These are phyloP conservation scores for Prosopocoilus inquinatus DNA, from an alignment of 2,888 invertebrate genomes.

Conservation along the genomic window DNA sequence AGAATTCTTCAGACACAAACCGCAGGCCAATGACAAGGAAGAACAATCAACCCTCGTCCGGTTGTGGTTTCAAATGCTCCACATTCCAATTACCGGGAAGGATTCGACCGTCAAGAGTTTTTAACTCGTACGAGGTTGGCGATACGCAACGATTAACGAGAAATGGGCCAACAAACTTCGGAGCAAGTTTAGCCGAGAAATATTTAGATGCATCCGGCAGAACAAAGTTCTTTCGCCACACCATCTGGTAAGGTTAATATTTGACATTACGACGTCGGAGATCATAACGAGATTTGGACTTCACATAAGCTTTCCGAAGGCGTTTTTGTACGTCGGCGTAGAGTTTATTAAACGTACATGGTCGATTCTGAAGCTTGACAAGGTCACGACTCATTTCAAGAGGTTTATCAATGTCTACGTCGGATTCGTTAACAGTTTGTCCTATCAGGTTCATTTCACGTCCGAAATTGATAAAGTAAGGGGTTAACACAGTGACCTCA, in stretches of 20 bases:
- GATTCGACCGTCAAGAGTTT: background rate
- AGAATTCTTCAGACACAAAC: too few species aligned
- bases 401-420: too few species aligned
- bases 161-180: conserved; percentile 17
- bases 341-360: background rate
- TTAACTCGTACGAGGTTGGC: background rate
- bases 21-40: too few species aligned
- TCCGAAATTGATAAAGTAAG: conserved; percentile 26
- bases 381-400: too few species aligned
- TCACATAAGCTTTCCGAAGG: background rate
- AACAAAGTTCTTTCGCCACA: conserved; percentile 22
- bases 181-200: conserved; percentile 27
- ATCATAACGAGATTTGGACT: conserved; percentile 10
- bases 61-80: background rate
- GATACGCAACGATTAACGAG: background rate
- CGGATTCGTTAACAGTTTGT: background rate
- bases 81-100: background rate
- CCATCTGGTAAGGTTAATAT: conserved; percentile 15
- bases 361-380: too few species aligned
- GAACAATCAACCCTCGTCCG: background rate
- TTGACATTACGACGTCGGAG: conserved; percentile 9
- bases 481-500: conserved; percentile 22
- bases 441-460: background rate
- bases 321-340: background rate
- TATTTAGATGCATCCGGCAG: conserved; percentile 24